These are phyloP conservation scores for Cryptocephalus moraei DNA, from an alignment of 2,888 invertebrate genomes.

Conservation along the genomic window DNA sequence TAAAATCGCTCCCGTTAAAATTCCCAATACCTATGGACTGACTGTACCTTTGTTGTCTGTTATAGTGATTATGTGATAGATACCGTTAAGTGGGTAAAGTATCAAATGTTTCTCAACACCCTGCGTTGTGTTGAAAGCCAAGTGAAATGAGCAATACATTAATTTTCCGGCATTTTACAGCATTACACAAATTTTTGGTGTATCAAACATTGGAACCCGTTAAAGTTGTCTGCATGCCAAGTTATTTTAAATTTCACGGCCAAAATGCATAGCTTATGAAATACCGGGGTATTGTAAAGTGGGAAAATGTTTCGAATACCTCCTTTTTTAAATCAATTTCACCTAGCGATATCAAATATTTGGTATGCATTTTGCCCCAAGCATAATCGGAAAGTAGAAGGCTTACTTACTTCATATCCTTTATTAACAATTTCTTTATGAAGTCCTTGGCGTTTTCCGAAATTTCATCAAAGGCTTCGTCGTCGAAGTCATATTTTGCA, in stretches of 20 bases:
- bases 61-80: background rate
- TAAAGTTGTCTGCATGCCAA: constrained; percentile 13
- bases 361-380: too few species aligned
- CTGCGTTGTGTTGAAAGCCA: background rate
- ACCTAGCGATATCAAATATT: too few species aligned
- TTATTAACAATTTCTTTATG: constrained; percentile 81
- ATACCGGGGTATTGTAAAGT: too few species aligned
- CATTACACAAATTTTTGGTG: constrained; percentile 11
- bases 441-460: constrained; percentile 94
- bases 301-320: too few species aligned
- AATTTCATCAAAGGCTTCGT: constrained; percentile 91
- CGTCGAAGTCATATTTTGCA: constrained; percentile 95
- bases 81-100: background rate
- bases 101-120: background rate
- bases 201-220: constrained; percentile 7
- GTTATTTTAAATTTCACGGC: constrained; percentile 15
- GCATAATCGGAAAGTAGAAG: too few species aligned
- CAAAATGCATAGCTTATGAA: constrained; percentile 9
- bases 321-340: too few species aligned
- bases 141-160: background rate
- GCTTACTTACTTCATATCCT: constrained; percentile 75
- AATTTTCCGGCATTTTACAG: background rate
- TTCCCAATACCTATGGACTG: too few species aligned
- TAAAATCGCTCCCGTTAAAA: too few species aligned
- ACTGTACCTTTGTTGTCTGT: too few species aligned